Evolutionary conservation across 1,140 invertebrate genomes (phyloP).

Genomic region (Heliothis virescens): DNA sequence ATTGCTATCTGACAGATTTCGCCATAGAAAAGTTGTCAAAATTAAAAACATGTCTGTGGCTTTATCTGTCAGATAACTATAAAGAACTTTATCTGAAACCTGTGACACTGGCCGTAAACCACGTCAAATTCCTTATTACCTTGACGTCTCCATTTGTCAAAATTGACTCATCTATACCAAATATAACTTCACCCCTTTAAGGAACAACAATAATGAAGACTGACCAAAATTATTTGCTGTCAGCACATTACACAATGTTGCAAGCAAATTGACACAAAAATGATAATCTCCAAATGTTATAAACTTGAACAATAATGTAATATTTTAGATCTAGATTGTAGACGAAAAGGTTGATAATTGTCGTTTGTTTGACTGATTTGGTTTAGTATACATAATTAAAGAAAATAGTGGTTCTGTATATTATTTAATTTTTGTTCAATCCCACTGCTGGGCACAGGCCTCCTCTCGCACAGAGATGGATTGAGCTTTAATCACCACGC

Average conservation of each 20-base stretch:
- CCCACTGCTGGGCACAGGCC: no score
- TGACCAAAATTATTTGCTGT: neutral
- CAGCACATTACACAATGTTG: neutral
- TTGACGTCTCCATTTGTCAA: no score
- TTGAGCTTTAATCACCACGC: no score
- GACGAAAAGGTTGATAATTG: constrained; percentile 59
- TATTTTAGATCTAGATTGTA: constrained; percentile 59
- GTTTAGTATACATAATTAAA: constrained; percentile 20
- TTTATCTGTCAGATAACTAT: no score
- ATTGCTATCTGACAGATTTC: no score
- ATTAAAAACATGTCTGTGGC: no score
- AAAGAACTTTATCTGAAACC: no score
- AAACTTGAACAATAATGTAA: constrained; percentile 46
- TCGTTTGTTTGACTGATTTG: constrained; percentile 56
- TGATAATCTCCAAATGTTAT: neutral
- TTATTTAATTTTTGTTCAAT: no score
- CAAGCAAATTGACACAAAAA: constrained; percentile 7
- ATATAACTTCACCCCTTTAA: neutral
- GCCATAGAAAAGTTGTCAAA: no score
- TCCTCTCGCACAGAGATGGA: no score
- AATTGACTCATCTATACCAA: neutral
- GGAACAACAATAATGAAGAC: neutral
- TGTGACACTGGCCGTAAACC: no score
- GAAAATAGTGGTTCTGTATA: constrained; percentile 8
- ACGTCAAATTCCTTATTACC: no score